These are phyloP conservation scores for Palythoa caribaeorum DNA, from an alignment of 92 coral and sea anemone species.

Conservation along the genomic window DNA sequence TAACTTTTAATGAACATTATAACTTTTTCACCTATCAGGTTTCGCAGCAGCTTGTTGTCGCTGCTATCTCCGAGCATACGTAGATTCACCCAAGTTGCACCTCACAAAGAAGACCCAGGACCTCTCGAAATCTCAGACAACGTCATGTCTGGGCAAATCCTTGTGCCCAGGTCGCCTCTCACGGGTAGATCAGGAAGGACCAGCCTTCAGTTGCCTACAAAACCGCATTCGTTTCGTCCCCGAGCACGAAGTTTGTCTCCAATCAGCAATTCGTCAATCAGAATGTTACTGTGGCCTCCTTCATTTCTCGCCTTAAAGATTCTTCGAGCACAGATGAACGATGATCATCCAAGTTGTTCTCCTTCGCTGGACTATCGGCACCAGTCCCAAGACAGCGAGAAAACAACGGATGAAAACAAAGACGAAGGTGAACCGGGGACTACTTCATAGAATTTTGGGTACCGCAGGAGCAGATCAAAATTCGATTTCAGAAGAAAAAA, in stretches of 20 bases:
- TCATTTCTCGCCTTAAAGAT: constrained; percentile 26
- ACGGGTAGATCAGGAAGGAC: constrained; percentile 26
- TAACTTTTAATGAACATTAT: not conserved
- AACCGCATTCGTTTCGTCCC: constrained; percentile 12
- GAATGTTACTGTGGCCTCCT: constrained; percentile 34
- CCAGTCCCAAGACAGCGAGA: not conserved
- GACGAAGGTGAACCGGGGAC: not conserved
- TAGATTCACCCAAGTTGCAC: constrained; percentile 14
- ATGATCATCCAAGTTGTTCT: not conserved
- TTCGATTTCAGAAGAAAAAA: too few species aligned
- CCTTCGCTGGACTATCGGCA: not conserved
- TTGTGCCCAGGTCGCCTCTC: constrained; percentile 41
- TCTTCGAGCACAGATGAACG: constrained; percentile 34
- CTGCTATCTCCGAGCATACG: constrained; percentile 6
- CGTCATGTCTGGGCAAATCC: not conserved
- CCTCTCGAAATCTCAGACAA: not conserved
- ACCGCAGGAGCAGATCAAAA: not conserved
- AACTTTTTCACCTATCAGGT: not conserved
- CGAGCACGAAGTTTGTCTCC: constrained; percentile 21
- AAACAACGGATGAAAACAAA: not conserved
- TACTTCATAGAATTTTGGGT: not conserved
- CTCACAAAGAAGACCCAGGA: not conserved
- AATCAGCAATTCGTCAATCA: constrained; percentile 4
- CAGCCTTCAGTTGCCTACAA: constrained; percentile 5
- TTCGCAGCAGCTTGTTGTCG: constrained; percentile 9